These are phyloP conservation scores for Idaea straminata DNA, from an alignment of 2,888 invertebrate species.

Conservation along the genomic window DNA sequence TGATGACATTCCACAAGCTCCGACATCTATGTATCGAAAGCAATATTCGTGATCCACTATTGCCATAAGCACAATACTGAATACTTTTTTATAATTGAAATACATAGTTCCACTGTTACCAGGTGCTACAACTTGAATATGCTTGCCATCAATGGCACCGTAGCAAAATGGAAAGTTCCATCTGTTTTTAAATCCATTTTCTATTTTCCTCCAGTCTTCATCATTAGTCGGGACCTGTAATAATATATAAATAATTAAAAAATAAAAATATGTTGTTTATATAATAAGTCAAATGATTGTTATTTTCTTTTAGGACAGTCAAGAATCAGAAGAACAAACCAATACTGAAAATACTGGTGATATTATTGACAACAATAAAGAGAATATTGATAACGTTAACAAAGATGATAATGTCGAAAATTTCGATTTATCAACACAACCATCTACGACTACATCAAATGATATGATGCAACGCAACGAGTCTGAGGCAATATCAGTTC, in stretches of 20 bases:
- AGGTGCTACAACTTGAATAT: constrained; percentile 14
- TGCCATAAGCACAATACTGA: constrained; percentile 21
- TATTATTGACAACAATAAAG: constrained; percentile 6
- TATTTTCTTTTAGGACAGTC: constrained; percentile 10
- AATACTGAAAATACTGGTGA: constrained; percentile 7
- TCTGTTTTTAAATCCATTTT: constrained; percentile 16
- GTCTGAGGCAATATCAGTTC: constrained; percentile 6
- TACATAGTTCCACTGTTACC: constrained; percentile 17
- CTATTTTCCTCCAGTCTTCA: constrained; percentile 18
- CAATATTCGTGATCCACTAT: constrained; percentile 20
- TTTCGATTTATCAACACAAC: constrained; percentile 10
- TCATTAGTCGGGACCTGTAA: constrained; percentile 17
- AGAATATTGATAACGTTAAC: constrained; percentile 10
- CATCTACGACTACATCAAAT: constrained; percentile 10
- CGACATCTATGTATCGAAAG: constrained; percentile 19
- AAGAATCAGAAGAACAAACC: constrained; percentile 10
- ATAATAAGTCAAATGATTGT: constrained; percentile 8
- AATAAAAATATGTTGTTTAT: constrained; percentile 5
- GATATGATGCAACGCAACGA: constrained; percentile 6
- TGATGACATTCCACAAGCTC: constrained; percentile 21
- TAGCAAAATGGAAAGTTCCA: constrained; percentile 16
- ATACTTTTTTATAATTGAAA: constrained; percentile 19
- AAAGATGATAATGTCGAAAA: constrained; percentile 7
- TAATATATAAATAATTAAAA: constrained; percentile 5
- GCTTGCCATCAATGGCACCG: constrained; percentile 18